Conservation (phyloP, 2,113 vertebrate genomes). For the Paramisgurnus dabryanus region DNA sequence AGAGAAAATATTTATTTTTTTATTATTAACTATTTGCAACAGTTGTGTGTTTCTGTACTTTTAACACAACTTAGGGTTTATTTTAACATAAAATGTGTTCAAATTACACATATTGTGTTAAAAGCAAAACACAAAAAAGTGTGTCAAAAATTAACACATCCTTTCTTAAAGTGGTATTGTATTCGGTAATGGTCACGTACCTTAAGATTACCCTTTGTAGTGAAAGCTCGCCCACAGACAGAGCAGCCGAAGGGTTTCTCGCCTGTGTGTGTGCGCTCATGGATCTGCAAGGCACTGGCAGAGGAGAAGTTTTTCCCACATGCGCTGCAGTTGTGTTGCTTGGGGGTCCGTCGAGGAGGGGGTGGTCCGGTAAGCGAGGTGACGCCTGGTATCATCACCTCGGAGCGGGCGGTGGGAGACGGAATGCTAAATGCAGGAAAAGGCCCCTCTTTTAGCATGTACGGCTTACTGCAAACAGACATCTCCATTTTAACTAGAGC, state of each 20-base stretch:
- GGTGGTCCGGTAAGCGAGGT: conserved; percentile 85
- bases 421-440: conserved; percentile 81
- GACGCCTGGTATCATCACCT: conserved; percentile 80
- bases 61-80: too few species aligned
- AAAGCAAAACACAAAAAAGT: too few species aligned
- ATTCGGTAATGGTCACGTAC: conserved; percentile 65
- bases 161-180: too few species aligned
- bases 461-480: conserved; percentile 85
- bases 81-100: too few species aligned
- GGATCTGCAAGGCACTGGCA: conserved; percentile 98
- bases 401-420: conserved; percentile 80
- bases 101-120: too few species aligned
- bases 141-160: too few species aligned
- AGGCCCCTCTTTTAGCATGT: conserved; percentile 78
- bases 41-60: background rate
- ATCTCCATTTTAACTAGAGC: conserved; percentile 86
- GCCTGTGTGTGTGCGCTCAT: conserved; percentile 96
- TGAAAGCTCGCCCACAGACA: conserved; percentile 96
- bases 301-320: conserved; percentile 99
- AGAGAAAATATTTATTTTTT: conserved; percentile 1
- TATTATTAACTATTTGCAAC: background rate
- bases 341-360: conserved; percentile 85
- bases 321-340: conserved; percentile 96
- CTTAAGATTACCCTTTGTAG: conserved; percentile 99
- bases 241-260: conserved; percentile 98